phyloP scores from a whole-genome alignment of 2,888 invertebrate genomes.

The Ditula angustiorana region DNA sequence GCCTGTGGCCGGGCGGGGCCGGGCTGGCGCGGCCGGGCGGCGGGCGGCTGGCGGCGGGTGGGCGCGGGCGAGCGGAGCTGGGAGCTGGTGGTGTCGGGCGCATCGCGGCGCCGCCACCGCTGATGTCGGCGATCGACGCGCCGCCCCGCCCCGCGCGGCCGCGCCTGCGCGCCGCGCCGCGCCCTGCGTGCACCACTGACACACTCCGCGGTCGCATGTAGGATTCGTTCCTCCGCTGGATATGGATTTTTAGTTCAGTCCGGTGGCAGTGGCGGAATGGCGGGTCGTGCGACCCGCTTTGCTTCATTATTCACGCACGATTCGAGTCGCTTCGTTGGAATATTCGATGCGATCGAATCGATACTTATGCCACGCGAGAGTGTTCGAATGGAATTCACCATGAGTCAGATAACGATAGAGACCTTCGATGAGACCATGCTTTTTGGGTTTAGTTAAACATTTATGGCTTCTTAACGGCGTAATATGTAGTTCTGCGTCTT shows the following conservation, averaged over 20 bases:
- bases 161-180: slow-evolving; percentile 29
- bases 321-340: not conserved
- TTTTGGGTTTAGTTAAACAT: too few species aligned
- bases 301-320: slow-evolving; percentile 17
- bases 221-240: slow-evolving; percentile 9
- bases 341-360: slow-evolving; percentile 16
- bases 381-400: not conserved
- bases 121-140: slow-evolving; percentile 33
- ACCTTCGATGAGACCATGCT: too few species aligned
- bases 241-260: slow-evolving; percentile 34
- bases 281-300: slow-evolving; percentile 2
- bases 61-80: slow-evolving; percentile 32
- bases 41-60: slow-evolving; percentile 32
- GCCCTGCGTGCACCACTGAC: not conserved
- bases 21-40: slow-evolving; percentile 37
- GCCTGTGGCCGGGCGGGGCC: not conserved
- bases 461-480: too few species aligned
- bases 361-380: not conserved
- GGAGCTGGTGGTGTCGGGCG: slow-evolving; percentile 22
- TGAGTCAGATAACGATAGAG: too few species aligned
- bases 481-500: too few species aligned
- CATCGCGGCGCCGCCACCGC: slow-evolving; percentile 24
- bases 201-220: too few species aligned
- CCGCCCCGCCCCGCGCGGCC: slow-evolving; percentile 38
- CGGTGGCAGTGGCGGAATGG: slow-evolving; percentile 11